phyloP scores from a whole-genome alignment of 1,140 invertebrate genomes.

The Anastatus disparis region DNA sequence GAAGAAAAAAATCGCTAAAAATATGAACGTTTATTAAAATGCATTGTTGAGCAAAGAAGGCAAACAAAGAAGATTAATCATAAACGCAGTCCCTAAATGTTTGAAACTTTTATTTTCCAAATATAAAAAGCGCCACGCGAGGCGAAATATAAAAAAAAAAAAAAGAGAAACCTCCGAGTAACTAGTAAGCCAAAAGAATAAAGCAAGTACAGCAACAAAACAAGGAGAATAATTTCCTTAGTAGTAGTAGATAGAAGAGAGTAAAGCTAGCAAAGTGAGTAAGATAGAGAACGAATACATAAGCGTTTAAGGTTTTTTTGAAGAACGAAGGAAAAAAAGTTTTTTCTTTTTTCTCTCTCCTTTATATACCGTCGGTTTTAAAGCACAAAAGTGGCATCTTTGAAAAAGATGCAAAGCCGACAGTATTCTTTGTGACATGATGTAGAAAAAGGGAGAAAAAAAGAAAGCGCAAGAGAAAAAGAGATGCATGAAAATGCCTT shows the following conservation, averaged over 20 bases:
- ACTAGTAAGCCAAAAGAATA: slow-evolving; percentile 18
- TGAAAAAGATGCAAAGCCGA: slow-evolving; percentile 65
- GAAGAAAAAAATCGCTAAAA: slow-evolving; percentile 4
- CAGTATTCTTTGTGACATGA: slow-evolving; percentile 65
- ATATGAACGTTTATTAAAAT: slow-evolving; percentile 9
- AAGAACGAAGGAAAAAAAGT: no score
- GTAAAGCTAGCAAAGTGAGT: not conserved
- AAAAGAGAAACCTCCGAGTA: slow-evolving; percentile 17
- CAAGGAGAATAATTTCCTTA: slow-evolving; percentile 38
- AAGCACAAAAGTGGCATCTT: slow-evolving; percentile 59
- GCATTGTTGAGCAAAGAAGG: slow-evolving; percentile 10
- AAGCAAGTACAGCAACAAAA: slow-evolving; percentile 38
- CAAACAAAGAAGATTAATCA: slow-evolving; percentile 38
- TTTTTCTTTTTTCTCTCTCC: no score
- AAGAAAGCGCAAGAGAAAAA: no score
- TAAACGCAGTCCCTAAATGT: slow-evolving; percentile 30
- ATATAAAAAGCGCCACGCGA: no score
- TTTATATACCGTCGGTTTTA: no score
- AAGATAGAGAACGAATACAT: slow-evolving; percentile 45
- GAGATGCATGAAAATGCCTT: slow-evolving; percentile 52
- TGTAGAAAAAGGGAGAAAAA: no score
- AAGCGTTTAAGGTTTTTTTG: no score
- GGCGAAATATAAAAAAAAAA: no score
- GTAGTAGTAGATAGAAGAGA: slow-evolving; percentile 15
- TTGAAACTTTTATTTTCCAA: slow-evolving; percentile 40